Evolutionary conservation across 1,140 invertebrate species (phyloP), one percentile per base, ranked within the genome.

Genomic region (Holcopasites calliopsidis): DNA sequence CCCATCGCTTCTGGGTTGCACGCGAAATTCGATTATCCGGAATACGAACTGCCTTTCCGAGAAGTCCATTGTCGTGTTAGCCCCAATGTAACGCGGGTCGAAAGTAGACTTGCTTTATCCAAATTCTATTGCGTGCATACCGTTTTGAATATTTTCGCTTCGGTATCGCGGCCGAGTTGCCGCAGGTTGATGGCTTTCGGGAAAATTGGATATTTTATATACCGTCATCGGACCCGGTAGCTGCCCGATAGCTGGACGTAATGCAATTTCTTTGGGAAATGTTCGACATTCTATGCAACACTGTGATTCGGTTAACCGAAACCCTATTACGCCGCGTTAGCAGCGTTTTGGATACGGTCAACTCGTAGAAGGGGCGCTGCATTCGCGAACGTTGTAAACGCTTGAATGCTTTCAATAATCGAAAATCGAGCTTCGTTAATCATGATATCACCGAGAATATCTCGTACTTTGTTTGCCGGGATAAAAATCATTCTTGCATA

Each of bases 71-170:
- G 50, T 74, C 50, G 28, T 26, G 61, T 55, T 38, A 65, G 18
- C 18, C n/a, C n/a, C 38, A 6, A 3, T 65, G 49, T 73, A 23
- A 55, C 60, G 16, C 26, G 38, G 35, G 1, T 5, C n/a, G n/a
- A 3, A 40, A 13, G 21, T 5, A 5, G 11, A 18, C 26, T 21
- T 16, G 33, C 33, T 47, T 57, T 28, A 47, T 47, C 50, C 31
- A 38, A 35, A 65, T 74, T 74, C 50, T 35, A 66, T 66, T 57
- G 26, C 61, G 6, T 11, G 0, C 16, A n/a, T n/a, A 16, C 28
- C 35, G 61, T 73, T 65, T 40, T 62, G 60, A 73, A 73, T 65
- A 73, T 65, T 65, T 65, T 40, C 11, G 4, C 10, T 2, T 3
- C 4, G 49, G 6, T 42, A 64, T 64, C 47, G 57, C 44, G 21